Evolutionary conservation across 1,140 invertebrate genomes (phyloP), one percentile per base, ranked within the genome.

Genomic region (Drusus annulatus): DNA sequence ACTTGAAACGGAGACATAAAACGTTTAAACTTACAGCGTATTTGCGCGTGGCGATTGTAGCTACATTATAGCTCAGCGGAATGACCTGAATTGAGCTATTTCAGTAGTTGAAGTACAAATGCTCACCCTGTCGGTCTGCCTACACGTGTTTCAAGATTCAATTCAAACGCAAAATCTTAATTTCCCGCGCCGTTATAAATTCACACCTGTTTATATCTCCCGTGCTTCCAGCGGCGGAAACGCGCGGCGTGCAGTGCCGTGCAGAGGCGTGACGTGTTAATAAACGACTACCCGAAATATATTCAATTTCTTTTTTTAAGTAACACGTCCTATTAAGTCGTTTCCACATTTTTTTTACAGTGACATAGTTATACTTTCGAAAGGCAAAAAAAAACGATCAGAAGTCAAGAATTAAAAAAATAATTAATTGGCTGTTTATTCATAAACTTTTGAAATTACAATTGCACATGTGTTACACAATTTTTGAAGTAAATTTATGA

Each of bases 11-110:
- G 23, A 63, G 60, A 13, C 60, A 28, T 63, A 28, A 63, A 63
- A 21, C 60, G 23, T 10, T 63, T 63, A 63, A 8, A 17, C 17
- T 23, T 63, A n/a, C 17, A 63, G 28, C 3, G 10, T 45, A 63
- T 28, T 63, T 63, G 60, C 60, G 28, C 10, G 8, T 63, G 60
- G 17, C 15, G 10, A 28, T 63, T 5, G 23, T 23, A 21, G 17
- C 23, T 28, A 63, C 60, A 13, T 23, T 23, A 23, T 63, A 28
- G 15, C 23, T 13, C 23, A 16, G 23, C 15, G 23, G 16, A 63
- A 23, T 28, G 60, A 63, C 60, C 60, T 63, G 60, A 28, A 63
- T 63, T 63, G 15, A 63, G 19, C 60, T 63, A 63, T 63, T 63
- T 63, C 16, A 16, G 23, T 21, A 23, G 60, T 23, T 21, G 19